Evolutionary conservation across 2,113 vertebrate species (phyloP), one percentile per base, ranked within the genome.

Genomic region (Gallinago media): DNA sequence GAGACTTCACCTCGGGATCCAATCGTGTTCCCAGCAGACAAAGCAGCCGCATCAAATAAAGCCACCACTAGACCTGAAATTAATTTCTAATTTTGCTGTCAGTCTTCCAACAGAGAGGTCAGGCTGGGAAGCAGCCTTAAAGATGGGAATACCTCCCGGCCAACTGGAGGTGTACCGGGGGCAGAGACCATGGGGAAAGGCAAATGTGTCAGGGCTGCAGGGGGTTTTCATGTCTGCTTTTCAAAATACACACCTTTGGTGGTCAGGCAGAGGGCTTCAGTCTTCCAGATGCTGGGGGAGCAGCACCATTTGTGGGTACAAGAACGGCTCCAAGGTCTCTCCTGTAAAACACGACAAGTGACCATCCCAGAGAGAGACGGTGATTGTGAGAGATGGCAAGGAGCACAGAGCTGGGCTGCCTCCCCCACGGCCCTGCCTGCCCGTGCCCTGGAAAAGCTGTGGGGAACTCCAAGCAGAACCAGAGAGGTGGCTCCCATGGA

Each of bases 381-480:
- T 46, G 22, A 18, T 4, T 52, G 76, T 1, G 3, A 17, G 56
- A 22, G 32, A 25, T 4, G 26, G 44, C 63, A 54, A 34, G 7
- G 2, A 17, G 67, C 6, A 2, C 36, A 12, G 9, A 31, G 50
- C 50, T 0, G 0, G 36, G 47, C 70, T 46, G 73, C 34, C n/a
- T 21, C 59, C 83, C 29, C 74, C 80, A 14, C 0, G 0, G 62
- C 65, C 44, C 50, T 34, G 63, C 36, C 42, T 25, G 61, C 77
- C 0, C 0, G 36, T 1, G 3, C 46, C n/a, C 40, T 56, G 0
- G 0, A 0, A 6, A 4, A 8, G 66, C 38, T 38, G 59, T 1
- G 2, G 46, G 17, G 6, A 12, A 3, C 29, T 67, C 26, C 23
- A 17, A 5, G 55, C 29, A 46, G 52, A 34, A 78, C 13, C 44